Base-by-base conservation (phyloP, 2,888 invertebrate species). In the Acheta domesticus region DNA sequence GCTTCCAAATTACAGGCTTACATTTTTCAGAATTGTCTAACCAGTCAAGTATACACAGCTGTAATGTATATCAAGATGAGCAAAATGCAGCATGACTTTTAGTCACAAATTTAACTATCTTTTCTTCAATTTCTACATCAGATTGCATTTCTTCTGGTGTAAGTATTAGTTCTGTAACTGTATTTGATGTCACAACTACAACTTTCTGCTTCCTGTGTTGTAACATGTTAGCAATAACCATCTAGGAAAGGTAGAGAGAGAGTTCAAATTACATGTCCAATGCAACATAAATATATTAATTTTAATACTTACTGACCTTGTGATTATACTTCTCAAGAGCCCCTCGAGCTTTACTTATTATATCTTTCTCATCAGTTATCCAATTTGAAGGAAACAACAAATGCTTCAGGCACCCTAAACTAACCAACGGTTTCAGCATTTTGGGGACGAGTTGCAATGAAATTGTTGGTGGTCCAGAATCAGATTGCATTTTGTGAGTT, bases 381-480 rank as follows among this genome's bases (percentile, higher is more conserved):
- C 85, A 99, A 89, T 90, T 99, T 99, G 88, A 99, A 99, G 23
- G 98, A 98, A 5, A 98, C 93, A 73, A 98, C 95, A 89, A 93
- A 99, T 0, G 98, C 97, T 78, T 93, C 89, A 0, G 98, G 97
- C 80, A 96, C 94, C 98, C 98, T 81, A 94, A 88, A 85, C 91
- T 94, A 75, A 96, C 97, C 49, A 99, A 89, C 1, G 97, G 96
- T 48, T 93, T 92, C 83, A 99, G 88, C 89, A 99, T 92, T 90
- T 99, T 99, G 80, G 99, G 99, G 80, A 99, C 99, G 85, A 98
- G 87, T 85, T 96, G 94, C 80, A 99, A 89, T 48, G 94, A 93
- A 85, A 99, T 93, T 76, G 93, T 92, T 12, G 97, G 94, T 14
- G 95, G 93, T 4, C 94, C 95, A 82, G 91, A 91, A 14, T 92